Base-by-base conservation (phyloP, 2,113 vertebrate genomes). In the Strigops habroptila region DNA sequence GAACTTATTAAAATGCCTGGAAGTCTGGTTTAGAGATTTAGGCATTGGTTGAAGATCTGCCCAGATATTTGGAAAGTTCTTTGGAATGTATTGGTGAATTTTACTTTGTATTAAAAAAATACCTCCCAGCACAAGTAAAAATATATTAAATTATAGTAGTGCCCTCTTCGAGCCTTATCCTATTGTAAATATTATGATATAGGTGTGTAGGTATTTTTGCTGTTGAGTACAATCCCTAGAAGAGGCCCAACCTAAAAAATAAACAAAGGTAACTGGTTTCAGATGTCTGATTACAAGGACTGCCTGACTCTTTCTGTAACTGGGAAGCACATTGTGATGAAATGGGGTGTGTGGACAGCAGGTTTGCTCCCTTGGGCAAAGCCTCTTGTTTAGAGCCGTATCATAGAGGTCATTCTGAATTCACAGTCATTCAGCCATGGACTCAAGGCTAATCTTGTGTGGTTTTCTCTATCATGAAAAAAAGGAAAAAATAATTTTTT, bases 201-300 rank as follows among this genome's bases (percentile, higher is more conserved):
- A 96, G 71, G 85, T 91, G 82, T 22, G 15, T 67, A 52, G 77
- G 65, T 79, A 17, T 57, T 88, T 82, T n/a, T 80, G 63, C 94
- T 89, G 35, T 48, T 57, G 82, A 86, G 65, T 44, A 51, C 63
- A 62, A 57, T 82, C 79, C 76, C 60, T 75, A 2, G 24, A 65
- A 81, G 82, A 95, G 93, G 85, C 79, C 93, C 71, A 94, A 0
- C 94, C 94, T 93, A 12, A 82, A 97, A 95, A 86, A 74, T 75
- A 95, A 96, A 95, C 95, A 96, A 46, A 94, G 48, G 79, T 73
- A 88, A 83, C 92, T 85, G 90, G 82, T 95, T 96, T 96, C 94
- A 93, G 77, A 71, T 95, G 82, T 28, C 76, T 69, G 57, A 63
- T 84, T 69, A 37, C n/a, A 70, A 44, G 65, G 71, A 24, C 46